Conservation (phyloP, 30 jellyfish, hydroid and myxozoan species). For the Chironex yamaguchii region DNA sequence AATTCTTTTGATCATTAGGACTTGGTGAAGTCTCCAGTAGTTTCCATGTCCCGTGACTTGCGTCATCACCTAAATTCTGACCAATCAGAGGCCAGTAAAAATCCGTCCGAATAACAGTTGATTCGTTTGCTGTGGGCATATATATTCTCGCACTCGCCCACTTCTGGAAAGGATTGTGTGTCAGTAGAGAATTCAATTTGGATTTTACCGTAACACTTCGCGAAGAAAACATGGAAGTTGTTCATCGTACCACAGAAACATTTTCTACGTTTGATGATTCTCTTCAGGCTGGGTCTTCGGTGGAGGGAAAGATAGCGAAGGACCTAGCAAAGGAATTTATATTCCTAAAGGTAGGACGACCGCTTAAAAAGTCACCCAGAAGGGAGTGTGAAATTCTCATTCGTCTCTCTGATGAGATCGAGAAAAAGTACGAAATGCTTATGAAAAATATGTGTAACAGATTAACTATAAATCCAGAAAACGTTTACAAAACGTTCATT, state of each 20-base stretch:
- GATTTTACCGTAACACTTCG: too few relatives aligned
- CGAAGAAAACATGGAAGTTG: slow-evolving; percentile 56
- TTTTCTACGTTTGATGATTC: slow-evolving; percentile 43
- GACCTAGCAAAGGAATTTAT: slow-evolving; percentile 88
- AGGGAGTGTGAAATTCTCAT: slow-evolving; percentile 86
- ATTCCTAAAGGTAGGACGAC: slow-evolving; percentile 79
- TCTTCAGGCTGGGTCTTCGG: slow-evolving; percentile 60
- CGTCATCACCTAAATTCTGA: too few relatives aligned
- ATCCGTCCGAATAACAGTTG: too few relatives aligned
- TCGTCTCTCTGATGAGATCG: slow-evolving; percentile 87
- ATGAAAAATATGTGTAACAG: slow-evolving; percentile 93
- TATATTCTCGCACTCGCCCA: too few relatives aligned
- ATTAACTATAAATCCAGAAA: slow-evolving; percentile 78
- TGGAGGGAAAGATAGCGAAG: slow-evolving; percentile 94
- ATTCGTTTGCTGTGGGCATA: too few relatives aligned
- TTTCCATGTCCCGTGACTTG: too few relatives aligned
- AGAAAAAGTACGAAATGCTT: slow-evolving; percentile 85
- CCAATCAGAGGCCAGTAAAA: too few relatives aligned
- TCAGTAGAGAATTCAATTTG: too few relatives aligned
- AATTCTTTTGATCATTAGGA: too few relatives aligned
- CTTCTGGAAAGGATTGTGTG: too few relatives aligned
- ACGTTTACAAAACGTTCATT: slow-evolving; percentile 79
- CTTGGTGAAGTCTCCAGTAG: too few relatives aligned
- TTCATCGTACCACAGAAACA: slow-evolving; percentile 45
- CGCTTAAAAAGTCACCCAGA: slow-evolving; percentile 76